These are phyloP conservation scores for Campoletis sonorensis DNA, from an alignment of 1,140 invertebrate species.

Conservation along the genomic window DNA sequence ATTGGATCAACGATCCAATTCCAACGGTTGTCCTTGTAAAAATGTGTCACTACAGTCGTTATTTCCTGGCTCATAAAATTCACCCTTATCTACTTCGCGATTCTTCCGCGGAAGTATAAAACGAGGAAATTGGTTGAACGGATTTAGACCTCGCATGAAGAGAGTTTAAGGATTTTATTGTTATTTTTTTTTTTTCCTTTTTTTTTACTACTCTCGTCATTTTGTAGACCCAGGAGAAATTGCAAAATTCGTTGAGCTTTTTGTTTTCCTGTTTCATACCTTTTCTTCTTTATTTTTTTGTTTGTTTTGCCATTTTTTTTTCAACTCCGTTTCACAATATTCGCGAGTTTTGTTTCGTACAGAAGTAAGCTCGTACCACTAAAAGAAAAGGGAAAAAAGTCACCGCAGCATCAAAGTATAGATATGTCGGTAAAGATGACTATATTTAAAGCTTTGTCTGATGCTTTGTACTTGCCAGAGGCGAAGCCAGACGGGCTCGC, in stretches of 20 bases:
- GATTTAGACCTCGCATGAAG: neutral
- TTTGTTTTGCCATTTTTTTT: no score
- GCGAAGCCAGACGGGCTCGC: slow-evolving; percentile 46
- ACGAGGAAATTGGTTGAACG: neutral
- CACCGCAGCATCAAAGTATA: neutral
- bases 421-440: neutral
- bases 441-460: slow-evolving; percentile 57
- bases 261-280: no score
- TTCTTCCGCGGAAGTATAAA: neutral
- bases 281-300: neutral
- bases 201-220: no score
- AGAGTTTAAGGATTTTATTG: no score
- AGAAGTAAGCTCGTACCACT: neutral
- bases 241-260: no score
- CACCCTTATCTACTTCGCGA: neutral
- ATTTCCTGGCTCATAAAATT: slow-evolving; percentile 60
- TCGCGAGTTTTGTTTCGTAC: no score
- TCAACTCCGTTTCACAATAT: no score
- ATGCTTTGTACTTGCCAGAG: slow-evolving; percentile 45
- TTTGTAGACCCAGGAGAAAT: no score
- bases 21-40: neutral
- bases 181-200: no score
- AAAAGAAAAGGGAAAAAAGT: slow-evolving; percentile 2
- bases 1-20: no score
- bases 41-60: neutral